These are phyloP conservation scores for Lota lota DNA, from an alignment of 2,113 vertebrate species.

Conservation along the genomic window DNA sequence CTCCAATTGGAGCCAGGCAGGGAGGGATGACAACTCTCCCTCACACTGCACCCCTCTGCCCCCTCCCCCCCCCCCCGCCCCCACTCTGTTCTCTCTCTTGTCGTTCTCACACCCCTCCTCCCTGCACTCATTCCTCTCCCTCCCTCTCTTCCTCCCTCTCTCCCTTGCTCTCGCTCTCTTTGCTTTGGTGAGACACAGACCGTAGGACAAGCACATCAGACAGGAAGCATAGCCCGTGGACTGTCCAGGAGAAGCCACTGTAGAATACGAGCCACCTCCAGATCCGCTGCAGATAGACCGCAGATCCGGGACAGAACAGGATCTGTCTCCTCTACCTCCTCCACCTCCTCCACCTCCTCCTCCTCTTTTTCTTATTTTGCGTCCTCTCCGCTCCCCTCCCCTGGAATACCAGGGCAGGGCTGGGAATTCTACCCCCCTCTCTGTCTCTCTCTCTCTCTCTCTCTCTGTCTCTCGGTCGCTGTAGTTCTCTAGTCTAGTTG, in stretches of 20 bases:
- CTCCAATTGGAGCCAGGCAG: slow-evolving; percentile 41
- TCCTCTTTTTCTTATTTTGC: not conserved
- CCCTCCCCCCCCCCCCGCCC: slow-evolving; percentile 9
- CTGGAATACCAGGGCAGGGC: slow-evolving; percentile 61
- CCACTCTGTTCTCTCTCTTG: slow-evolving; percentile 20
- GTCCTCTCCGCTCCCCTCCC: not conserved
- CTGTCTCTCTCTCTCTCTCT: slow-evolving; percentile 13
- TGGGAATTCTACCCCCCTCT: slow-evolving; percentile 54
- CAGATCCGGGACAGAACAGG: slow-evolving; percentile 57
- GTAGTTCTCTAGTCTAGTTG: slow-evolving; percentile 1
- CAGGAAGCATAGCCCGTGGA: too few relatives aligned
- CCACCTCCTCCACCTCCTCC: too few relatives aligned
- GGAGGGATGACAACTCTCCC: slow-evolving; percentile 34
- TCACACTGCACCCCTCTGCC: slow-evolving; percentile 40
- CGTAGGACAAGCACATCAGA: slow-evolving; percentile 28
- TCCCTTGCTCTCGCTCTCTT: slow-evolving; percentile 47
- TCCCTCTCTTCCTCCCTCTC: slow-evolving; percentile 42
- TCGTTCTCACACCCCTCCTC: slow-evolving; percentile 54
- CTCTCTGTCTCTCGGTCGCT: too few relatives aligned
- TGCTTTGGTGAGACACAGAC: slow-evolving; percentile 67
- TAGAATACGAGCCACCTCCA: slow-evolving; percentile 11
- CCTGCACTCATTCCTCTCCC: slow-evolving; percentile 14
- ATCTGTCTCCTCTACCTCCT: slow-evolving; percentile 41
- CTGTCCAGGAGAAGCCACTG: slow-evolving; percentile 28
- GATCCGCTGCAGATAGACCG: slow-evolving; percentile 41